phyloP scores from a whole-genome alignment of 1,140 invertebrate species.

The Physella acuta region DNA sequence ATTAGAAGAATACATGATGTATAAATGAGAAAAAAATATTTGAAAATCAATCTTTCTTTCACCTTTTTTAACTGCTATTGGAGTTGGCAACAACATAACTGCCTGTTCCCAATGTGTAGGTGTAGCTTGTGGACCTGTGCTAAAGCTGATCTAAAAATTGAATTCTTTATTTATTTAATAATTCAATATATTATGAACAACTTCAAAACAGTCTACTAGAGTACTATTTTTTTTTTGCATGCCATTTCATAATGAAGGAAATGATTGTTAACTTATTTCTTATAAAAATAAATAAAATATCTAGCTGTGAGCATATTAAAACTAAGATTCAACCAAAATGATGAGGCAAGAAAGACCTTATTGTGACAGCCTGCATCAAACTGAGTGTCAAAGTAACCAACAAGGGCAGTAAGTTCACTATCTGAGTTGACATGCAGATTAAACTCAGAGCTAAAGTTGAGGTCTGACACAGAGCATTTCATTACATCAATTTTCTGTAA shows the following conservation, averaged over 20 bases:
- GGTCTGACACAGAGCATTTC: slow-evolving; percentile 40
- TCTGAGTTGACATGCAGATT: slow-evolving; percentile 33
- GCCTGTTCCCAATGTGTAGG: slow-evolving; percentile 61
- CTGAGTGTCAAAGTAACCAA: slow-evolving; percentile 56
- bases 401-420: slow-evolving; percentile 47
- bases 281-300: too few species aligned
- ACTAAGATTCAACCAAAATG: too few species aligned
- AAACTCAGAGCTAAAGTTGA: slow-evolving; percentile 51
- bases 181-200: too few species aligned
- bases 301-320: too few species aligned
- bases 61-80: slow-evolving; percentile 73
- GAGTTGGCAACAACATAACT: slow-evolving; percentile 63
- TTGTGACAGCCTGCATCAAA: slow-evolving; percentile 42
- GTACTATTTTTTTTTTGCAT: too few species aligned
- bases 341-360: slow-evolving; percentile 34
- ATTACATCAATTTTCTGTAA: slow-evolving; percentile 49
- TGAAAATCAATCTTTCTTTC: too few species aligned
- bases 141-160: slow-evolving; percentile 53
- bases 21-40: too few species aligned
- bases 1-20: background rate
- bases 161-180: too few species aligned
- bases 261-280: too few species aligned
- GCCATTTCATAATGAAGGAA: too few species aligned
- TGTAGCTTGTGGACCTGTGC: slow-evolving; percentile 60
- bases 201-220: too few species aligned